These are phyloP conservation scores for Larimichthys crocea DNA, from an alignment of 2,113 vertebrate genomes.

Conservation along the genomic window DNA sequence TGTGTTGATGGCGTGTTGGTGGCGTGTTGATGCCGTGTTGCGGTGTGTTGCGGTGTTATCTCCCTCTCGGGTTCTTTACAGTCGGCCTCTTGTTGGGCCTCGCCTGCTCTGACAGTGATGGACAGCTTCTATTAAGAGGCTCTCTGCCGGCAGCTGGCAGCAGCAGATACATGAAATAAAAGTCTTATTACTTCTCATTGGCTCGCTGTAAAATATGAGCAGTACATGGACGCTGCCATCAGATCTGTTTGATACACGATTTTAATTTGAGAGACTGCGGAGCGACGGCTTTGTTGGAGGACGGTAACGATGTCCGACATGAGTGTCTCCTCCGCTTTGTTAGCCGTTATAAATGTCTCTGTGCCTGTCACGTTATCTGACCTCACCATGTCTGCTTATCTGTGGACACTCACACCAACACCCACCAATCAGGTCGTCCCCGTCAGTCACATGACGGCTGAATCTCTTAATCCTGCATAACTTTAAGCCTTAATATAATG, in stretches of 20 bases:
- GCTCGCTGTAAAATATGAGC: slow-evolving; percentile 93
- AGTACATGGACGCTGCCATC: slow-evolving; percentile 96
- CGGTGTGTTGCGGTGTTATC: slow-evolving; percentile 86
- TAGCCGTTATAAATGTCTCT: slow-evolving; percentile 85
- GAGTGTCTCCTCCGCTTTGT: slow-evolving; percentile 90
- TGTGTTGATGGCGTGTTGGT: no score
- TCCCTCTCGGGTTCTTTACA: slow-evolving; percentile 94
- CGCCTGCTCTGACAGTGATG: slow-evolving; percentile 92
- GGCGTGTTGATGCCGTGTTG: no score
- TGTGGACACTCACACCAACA: no score
- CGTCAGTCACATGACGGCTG: no score
- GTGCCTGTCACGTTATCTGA: slow-evolving; percentile 83
- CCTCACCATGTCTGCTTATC: no score
- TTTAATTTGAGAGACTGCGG: slow-evolving; percentile 98
- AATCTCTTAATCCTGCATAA: no score
- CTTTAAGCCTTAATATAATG: no score
- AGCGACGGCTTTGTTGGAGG: slow-evolving; percentile 91
- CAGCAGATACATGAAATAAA: slow-evolving; percentile 98
- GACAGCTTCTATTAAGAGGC: slow-evolving; percentile 98
- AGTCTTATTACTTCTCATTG: slow-evolving; percentile 99
- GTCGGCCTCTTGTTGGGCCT: slow-evolving; percentile 91
- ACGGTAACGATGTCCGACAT: slow-evolving; percentile 94
- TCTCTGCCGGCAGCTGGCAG: slow-evolving; percentile 92
- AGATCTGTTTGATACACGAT: slow-evolving; percentile 95
- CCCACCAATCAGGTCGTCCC: no score